phyloP scores from a whole-genome alignment of 2,113 vertebrate genomes.

The Irena cyanogastra region DNA sequence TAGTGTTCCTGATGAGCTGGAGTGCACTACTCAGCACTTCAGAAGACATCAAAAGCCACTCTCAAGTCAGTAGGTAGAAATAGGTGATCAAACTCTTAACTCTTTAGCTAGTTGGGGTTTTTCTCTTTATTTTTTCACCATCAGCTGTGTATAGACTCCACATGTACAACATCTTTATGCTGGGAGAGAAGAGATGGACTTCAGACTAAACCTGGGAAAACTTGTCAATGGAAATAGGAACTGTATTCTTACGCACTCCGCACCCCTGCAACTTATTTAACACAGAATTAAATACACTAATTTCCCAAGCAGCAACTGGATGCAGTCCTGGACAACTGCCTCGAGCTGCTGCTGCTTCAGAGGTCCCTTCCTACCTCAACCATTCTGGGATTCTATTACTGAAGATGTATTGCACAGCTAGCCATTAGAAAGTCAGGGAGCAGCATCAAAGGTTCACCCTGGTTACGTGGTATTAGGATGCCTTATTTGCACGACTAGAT shows the following conservation, averaged over 20 bases:
- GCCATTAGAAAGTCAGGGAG: not conserved
- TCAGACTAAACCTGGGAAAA: not conserved
- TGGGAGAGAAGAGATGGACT: no score
- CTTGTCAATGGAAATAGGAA: not conserved
- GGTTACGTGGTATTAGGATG: not conserved
- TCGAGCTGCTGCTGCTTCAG: not conserved
- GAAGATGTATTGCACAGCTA: not conserved
- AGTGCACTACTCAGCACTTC: not conserved
- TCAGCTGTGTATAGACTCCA: not conserved
- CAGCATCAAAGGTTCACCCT: not conserved
- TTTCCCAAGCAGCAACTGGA: not conserved
- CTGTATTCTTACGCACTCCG: rapidly evolving
- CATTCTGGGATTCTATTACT: not conserved
- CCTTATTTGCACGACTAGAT: not conserved
- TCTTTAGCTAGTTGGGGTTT: not conserved
- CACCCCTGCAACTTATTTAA: not conserved
- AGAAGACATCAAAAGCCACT: not conserved
- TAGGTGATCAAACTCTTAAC: not conserved
- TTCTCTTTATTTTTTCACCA: not conserved
- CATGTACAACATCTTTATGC: not conserved
- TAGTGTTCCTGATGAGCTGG: not conserved
- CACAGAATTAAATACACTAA: not conserved
- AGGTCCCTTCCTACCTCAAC: not conserved
- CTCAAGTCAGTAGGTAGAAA: not conserved
- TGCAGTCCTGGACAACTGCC: not conserved